Evolutionary conservation across 2,113 vertebrate species (phyloP), one percentile per base, ranked within the genome.

Genomic region (Nematolebias whitei): DNA sequence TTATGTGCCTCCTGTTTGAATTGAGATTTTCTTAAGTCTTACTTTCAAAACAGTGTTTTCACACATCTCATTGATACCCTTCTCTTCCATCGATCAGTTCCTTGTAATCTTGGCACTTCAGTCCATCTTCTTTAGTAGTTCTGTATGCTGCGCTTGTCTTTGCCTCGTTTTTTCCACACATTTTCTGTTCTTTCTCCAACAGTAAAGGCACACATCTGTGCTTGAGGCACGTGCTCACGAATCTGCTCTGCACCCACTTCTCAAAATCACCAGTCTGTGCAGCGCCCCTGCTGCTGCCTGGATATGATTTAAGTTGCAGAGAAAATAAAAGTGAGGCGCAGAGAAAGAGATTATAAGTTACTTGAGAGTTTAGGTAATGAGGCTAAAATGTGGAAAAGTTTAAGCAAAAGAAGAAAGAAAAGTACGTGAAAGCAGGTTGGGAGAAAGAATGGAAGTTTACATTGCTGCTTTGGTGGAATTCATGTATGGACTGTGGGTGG

Each of bases 401-500:
- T 43, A 63, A 35, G 61, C 52, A 58, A 63, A 26, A 35, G 44
- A 45, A 59, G 63, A 74, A 62, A 3, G 64, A 49, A 10, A n/a
- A 23, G n/a, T 71, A 57, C 65, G 58, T 18, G 5, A 54, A 71
- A 55, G 65, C 32, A 22, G 20, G 35, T 29, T 50, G 44, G 44
- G 55, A 16, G 44, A 64, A 43, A 51, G 22, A 43, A 45, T 50
- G 68, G 63, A 71, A 58, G 73, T 58, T 74, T 71, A 59, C 3
- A 0, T 39, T 78, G 56, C 18, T 54, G 57, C 40, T 47, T 47
- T 76, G 80, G 72, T 79, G 52, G 68, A 12, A 53, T 62, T 87
- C 82, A 83, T 85, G 73, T 73, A 83, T 61, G 65, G 80, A 81
- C 73, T 53, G 63, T 85, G 78, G 78, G 82, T 80, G 80, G 87